A percentile compares a stretch with the other conserved stretches of the same genome.
These are phyloP conservation scores for Troilus luridus DNA, from an alignment of 2,888 invertebrate genomes.

Conservation along the genomic window DNA sequence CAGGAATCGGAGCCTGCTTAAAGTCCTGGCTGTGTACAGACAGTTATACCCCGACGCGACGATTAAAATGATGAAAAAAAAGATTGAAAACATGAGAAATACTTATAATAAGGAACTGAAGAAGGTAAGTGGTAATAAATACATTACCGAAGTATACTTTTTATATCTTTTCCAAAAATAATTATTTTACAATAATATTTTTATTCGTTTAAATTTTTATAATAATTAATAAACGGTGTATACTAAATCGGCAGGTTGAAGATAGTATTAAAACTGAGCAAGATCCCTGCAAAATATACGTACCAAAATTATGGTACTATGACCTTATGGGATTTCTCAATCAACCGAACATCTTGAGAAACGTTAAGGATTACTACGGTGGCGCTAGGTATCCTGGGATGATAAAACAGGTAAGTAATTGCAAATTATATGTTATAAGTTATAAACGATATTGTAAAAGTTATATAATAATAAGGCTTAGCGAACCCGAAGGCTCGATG, in stretches of 20 bases:
- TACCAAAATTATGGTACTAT: constrained; percentile 18
- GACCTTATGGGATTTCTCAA: neutral
- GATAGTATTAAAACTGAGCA: neutral
- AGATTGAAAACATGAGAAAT: neutral
- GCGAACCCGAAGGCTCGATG: no score
- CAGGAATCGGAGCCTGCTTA: neutral
- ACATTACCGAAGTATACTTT: no score
- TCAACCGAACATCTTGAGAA: neutral
- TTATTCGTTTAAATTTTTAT: neutral
- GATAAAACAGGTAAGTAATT: neutral
- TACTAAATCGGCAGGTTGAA: neutral
- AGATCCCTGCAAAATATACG: neutral
- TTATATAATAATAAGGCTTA: no score
- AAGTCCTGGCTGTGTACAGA: neutral
- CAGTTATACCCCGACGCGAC: neutral
- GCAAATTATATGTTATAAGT: neutral
- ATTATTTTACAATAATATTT: no score
- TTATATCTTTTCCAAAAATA: no score
- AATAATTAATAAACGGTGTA: neutral
- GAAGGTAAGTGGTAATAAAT: neutral
- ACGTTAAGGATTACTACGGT: neutral
- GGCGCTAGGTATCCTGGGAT: neutral
- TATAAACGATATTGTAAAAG: no score
- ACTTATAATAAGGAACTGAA: neutral
- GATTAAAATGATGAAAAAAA: neutral